Evolutionary conservation across 2,113 vertebrate genomes (phyloP).

Genomic region (Eonycteris spelaea): DNA sequence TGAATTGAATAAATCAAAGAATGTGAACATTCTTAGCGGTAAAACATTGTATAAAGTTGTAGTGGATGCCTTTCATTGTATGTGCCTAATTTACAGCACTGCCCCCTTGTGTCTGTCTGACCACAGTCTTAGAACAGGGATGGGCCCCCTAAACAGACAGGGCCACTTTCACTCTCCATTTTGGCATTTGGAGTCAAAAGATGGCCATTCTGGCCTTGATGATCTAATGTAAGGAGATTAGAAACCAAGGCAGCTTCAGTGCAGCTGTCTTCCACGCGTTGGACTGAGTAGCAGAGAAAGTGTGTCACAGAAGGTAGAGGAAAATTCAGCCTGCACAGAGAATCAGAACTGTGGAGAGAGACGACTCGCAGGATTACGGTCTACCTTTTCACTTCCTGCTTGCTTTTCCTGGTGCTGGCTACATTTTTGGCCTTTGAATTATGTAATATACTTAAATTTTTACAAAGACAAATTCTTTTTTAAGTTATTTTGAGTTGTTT

Average conservation of each 20-base stretch:
- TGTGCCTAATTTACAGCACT: background rate
- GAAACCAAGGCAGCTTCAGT: background rate
- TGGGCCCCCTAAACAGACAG: background rate
- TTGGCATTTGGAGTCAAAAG: background rate
- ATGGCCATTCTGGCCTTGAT: background rate
- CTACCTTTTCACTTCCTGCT: background rate
- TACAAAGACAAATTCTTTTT: background rate
- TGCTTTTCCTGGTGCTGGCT: background rate
- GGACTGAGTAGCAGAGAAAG: background rate
- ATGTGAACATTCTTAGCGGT: background rate
- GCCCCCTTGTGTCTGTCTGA: background rate
- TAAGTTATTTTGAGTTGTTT: conserved; percentile 37
- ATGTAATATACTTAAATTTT: background rate
- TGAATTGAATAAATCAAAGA: background rate
- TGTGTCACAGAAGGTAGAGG: background rate
- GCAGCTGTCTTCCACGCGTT: background rate
- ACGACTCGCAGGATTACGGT: background rate
- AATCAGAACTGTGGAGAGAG: background rate
- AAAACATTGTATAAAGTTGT: background rate
- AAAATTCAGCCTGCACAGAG: background rate
- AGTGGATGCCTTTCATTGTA: background rate
- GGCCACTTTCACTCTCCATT: background rate
- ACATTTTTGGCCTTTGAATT: background rate
- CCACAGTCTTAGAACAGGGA: background rate
- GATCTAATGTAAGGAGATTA: background rate